Percentiles rank a stretch among this genome's conserved stretches.
These are phyloP conservation scores for Sphaerophoria rueppellii DNA, from an alignment of 2,888 invertebrate species.

Conservation along the genomic window DNA sequence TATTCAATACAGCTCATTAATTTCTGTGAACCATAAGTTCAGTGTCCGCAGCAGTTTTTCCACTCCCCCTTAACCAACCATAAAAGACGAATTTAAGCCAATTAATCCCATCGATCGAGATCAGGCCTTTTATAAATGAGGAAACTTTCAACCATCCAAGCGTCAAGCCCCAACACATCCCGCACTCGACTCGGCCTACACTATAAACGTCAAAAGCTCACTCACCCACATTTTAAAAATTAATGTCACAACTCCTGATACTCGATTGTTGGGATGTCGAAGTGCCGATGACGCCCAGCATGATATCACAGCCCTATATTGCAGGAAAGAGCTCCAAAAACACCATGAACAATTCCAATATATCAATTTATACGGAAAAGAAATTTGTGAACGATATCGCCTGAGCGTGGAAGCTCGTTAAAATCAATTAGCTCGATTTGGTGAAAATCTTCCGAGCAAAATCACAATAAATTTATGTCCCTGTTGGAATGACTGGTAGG, in stretches of 20 bases:
- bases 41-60: neutral
- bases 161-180: neutral
- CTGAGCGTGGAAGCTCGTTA: slow-evolving; percentile 66
- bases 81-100: slow-evolving; percentile 29
- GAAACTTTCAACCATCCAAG: neutral
- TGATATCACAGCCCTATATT: no score
- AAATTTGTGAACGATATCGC: slow-evolving; percentile 52
- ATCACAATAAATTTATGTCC: slow-evolving; percentile 72
- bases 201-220: slow-evolving; percentile 55
- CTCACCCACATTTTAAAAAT: slow-evolving; percentile 47
- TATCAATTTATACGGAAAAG: slow-evolving; percentile 56
- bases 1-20: slow-evolving; percentile 20
- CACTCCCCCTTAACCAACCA: neutral
- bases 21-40: slow-evolving; percentile 15
- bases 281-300: neutral
- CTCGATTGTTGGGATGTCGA: neutral
- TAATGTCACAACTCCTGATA: slow-evolving; percentile 40
- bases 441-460: slow-evolving; percentile 68
- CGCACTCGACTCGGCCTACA: neutral
- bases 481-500: slow-evolving; percentile 55
- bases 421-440: slow-evolving; percentile 72
- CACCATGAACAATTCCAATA: slow-evolving; percentile 57
- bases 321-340: neutral
- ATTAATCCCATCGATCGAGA: slow-evolving; percentile 55
- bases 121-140: slow-evolving; percentile 34